Conservation (phyloP, 2,113 vertebrate species). For the Anhinga anhinga region DNA sequence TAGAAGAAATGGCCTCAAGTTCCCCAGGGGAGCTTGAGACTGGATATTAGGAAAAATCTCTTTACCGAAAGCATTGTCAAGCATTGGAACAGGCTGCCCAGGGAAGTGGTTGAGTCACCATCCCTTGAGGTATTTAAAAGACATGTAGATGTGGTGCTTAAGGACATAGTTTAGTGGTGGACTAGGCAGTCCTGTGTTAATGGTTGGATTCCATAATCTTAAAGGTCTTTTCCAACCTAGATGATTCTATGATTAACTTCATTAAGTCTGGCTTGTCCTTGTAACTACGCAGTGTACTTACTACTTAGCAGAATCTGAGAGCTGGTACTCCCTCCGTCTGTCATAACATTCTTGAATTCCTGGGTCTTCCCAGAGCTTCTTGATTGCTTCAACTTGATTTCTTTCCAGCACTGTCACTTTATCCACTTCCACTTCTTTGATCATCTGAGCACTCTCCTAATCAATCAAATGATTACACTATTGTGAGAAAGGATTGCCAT, state of each 20-base stretch:
- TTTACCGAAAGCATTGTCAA: too few relatives aligned
- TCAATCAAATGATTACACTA: neutral
- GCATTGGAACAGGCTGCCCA: neutral
- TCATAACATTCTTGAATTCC: conserved; percentile 84
- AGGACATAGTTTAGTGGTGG: neutral
- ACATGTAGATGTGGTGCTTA: neutral
- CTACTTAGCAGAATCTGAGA: conserved; percentile 87
- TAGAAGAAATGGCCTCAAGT: too few relatives aligned
- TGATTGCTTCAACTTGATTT: conserved; percentile 73
- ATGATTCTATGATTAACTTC: neutral
- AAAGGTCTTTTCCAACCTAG: neutral
- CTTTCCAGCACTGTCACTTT: conserved; percentile 73
- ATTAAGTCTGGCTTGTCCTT: neutral
- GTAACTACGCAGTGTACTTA: conserved; percentile 57
- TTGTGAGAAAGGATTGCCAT: neutral
- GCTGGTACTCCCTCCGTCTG: conserved; percentile 83
- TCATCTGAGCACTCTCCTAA: conserved; percentile 72
- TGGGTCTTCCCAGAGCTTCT: conserved; percentile 80
- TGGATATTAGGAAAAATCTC: too few relatives aligned
- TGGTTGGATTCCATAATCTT: fast-evolving
- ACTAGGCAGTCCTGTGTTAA: neutral
- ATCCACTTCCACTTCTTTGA: conserved; percentile 83
- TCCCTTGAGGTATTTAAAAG: neutral
- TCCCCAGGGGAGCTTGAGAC: too few relatives aligned
- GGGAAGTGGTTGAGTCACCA: neutral